Evolutionary conservation across 2,113 vertebrate species (phyloP).

Genomic region (Phylloscopus whistleri): DNA sequence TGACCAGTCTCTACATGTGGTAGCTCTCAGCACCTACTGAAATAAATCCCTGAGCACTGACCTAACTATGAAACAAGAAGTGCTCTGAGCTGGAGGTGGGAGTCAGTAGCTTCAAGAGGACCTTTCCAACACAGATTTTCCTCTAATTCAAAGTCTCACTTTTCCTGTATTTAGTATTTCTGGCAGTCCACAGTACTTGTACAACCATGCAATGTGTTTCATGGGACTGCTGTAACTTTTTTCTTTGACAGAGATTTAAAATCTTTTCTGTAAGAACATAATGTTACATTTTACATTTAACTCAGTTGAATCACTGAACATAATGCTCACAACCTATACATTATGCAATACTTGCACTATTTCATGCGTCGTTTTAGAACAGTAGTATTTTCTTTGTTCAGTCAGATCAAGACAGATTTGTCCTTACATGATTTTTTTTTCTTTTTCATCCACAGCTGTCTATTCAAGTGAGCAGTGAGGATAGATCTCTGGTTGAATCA

Average conservation of each 20-base stretch:
- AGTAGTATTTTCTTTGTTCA: not conserved
- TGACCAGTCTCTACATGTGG: not conserved
- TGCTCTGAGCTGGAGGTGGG: not conserved
- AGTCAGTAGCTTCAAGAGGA: not conserved
- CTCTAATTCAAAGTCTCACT: not conserved
- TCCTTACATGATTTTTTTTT: not conserved
- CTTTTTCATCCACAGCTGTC: not conserved
- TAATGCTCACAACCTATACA: not conserved
- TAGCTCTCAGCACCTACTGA: not conserved
- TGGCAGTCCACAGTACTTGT: not conserved
- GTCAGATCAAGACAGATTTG: not conserved
- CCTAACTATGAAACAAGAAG: not conserved
- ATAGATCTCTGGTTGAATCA: not conserved
- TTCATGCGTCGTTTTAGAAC: not conserved
- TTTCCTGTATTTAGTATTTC: not conserved
- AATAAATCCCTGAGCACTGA: not conserved
- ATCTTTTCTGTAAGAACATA: not conserved
- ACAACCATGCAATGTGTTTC: not conserved
- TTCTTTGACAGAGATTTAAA: not conserved
- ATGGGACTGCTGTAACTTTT: not conserved
- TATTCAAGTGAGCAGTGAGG: not conserved
- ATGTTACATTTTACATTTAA: too few relatives aligned
- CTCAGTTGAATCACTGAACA: not conserved
- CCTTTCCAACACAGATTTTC: not conserved
- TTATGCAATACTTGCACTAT: not conserved